Conservation (phyloP, 2,888 invertebrate genomes). For the Gerris lacustris region DNA sequence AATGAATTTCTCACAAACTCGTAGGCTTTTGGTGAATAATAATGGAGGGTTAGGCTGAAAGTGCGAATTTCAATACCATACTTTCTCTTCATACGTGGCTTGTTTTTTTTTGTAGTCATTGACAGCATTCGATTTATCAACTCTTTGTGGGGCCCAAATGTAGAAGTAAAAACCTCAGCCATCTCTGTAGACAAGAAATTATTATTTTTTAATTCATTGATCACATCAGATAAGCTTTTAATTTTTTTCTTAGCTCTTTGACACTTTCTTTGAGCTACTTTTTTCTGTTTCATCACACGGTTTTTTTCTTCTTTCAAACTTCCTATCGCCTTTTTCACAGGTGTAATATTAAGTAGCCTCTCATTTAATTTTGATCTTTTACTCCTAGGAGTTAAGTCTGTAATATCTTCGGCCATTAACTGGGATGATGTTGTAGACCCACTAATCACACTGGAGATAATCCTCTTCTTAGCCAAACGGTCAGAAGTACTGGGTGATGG, state of each 20-base stretch:
- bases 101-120: background rate
- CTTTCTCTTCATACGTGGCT: background rate
- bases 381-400: background rate
- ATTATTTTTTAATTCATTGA: background rate
- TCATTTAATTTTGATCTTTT: background rate
- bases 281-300: background rate
- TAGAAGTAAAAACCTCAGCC: background rate
- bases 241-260: background rate
- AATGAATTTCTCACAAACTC: slow-evolving; percentile 17
- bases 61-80: slow-evolving; percentile 7
- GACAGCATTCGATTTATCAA: background rate
- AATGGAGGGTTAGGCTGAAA: slow-evolving; percentile 18
- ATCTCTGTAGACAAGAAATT: background rate
- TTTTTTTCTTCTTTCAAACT: background rate
- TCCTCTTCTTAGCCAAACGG: background rate
- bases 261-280: background rate
- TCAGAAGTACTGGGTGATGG: background rate
- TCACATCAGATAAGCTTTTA: background rate
- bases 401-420: background rate
- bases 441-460: background rate
- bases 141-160: background rate
- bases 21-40: slow-evolving; percentile 17
- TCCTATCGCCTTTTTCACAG: background rate
- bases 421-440: background rate
- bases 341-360: background rate